Evolutionary conservation across 1,140 invertebrate species (phyloP).

Genomic region (Tetramorium simillimum): DNA sequence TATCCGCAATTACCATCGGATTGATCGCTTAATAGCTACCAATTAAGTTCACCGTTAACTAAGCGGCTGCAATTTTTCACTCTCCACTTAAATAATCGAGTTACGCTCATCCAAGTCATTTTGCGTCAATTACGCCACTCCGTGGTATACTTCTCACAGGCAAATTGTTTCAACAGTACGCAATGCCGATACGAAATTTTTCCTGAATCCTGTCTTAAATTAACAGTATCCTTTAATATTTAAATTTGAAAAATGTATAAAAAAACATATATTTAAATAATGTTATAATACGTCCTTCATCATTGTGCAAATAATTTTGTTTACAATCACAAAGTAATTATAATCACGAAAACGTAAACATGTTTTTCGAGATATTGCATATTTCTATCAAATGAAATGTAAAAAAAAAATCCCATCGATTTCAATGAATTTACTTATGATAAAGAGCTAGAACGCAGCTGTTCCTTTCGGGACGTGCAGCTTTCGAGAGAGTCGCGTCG

Average conservation of each 20-base stretch:
- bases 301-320: not conserved
- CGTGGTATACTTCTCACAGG: not conserved
- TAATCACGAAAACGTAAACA: not conserved
- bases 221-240: not conserved
- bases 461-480: not conserved
- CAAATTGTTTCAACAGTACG: not conserved
- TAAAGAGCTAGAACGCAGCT: too few relatives aligned
- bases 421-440: conserved; percentile 16
- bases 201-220: not conserved
- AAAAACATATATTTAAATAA: not conserved
- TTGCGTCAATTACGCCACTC: not conserved
- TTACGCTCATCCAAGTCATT: conserved; percentile 5
- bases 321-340: not conserved
- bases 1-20: not conserved
- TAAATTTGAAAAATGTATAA: not conserved
- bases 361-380: not conserved
- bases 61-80: conserved; percentile 6
- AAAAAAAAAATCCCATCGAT: not conserved
- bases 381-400: not conserved
- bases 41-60: conserved; percentile 29
- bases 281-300: not conserved
- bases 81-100: conserved; percentile 33
- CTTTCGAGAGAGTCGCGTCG: not conserved
- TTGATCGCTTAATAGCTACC: conserved; percentile 6
- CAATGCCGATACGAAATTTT: not conserved